phyloP scores from a whole-genome alignment of 2,113 vertebrate species.

The Macrotis lagotis region DNA sequence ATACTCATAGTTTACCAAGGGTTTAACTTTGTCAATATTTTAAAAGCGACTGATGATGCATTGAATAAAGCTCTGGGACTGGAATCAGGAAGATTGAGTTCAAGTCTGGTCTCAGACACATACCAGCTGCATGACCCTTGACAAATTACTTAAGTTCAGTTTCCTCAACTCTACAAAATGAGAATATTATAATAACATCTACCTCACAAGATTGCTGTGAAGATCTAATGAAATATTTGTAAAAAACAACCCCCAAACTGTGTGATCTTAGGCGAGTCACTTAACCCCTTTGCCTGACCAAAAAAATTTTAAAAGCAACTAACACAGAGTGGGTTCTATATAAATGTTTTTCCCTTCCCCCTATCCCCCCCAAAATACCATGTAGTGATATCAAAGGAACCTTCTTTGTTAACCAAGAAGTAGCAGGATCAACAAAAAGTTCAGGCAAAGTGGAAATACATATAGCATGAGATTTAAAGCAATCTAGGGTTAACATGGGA shows the following conservation, averaged over 20 bases:
- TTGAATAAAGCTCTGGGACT: not conserved
- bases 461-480: not conserved
- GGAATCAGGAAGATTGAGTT: not conserved
- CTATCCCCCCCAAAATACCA: not conserved
- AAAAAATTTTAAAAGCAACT: too few species aligned
- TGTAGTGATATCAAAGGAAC: not conserved
- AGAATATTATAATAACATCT: not conserved
- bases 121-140: not conserved
- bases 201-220: not conserved
- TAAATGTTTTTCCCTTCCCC: not conserved
- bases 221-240: not conserved
- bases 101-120: not conserved
- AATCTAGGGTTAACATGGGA: not conserved
- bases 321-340: not conserved
- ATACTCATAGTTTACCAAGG: too few species aligned
- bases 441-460: not conserved
- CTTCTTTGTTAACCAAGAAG: not conserved
- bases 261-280: too few species aligned
- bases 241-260: too few species aligned
- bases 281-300: too few species aligned
- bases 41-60: not conserved
- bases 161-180: not conserved
- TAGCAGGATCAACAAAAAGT: not conserved
- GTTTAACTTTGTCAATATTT: not conserved
- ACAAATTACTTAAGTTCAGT: not conserved